Evolutionary conservation across 2,113 vertebrate species (phyloP), one percentile per base, ranked within the genome.

Genomic region (Stigmatopora argus): DNA sequence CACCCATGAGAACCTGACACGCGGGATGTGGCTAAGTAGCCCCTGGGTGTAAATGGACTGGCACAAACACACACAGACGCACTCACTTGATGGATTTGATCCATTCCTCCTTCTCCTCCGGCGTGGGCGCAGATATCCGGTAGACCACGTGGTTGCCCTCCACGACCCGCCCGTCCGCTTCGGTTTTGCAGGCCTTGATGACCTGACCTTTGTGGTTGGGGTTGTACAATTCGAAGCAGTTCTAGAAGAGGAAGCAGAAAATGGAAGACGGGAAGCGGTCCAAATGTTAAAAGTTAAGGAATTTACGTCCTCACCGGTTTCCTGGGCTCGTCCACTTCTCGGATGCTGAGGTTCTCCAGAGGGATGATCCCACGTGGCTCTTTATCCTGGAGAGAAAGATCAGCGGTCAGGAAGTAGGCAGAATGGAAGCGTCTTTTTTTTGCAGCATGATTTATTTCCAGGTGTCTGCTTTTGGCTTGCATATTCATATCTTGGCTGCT

Each of bases 61-160:
- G 21, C 69, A 19, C 56, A 19, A 71, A 78, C 46, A 6, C 14
- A 78, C 46, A 6, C 12, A 17, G 17, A 55, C 14, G 46, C 51
- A 83, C 93, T 92, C 89, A 97, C 95, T 94, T 96, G 89, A 99
- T 98, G 73, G 94, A 98, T 85, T 99, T 98, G 88, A 98, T 98
- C 97, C 97, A 99, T 83, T 99, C 96, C 21, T 98, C 97, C 78
- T 98, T 99, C 80, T 99, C 97, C 73, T 99, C 96, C 0, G 91
- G 94, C 18, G 96, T 96, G 3, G 97, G 96, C 4, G 97, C 97
- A 0, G 96, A 99, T 93, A 99, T 99, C 77, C 96, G 93, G 62
- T 99, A 98, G 35, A 99, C 97, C 0, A 97, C 94, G 0, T 99
- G 97, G 89, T 99, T 99, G 59, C 97, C 96, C 86, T 99, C 96